These are phyloP conservation scores for Saxidomus purpurata DNA, from an alignment of 1,140 invertebrate species.

Conservation along the genomic window DNA sequence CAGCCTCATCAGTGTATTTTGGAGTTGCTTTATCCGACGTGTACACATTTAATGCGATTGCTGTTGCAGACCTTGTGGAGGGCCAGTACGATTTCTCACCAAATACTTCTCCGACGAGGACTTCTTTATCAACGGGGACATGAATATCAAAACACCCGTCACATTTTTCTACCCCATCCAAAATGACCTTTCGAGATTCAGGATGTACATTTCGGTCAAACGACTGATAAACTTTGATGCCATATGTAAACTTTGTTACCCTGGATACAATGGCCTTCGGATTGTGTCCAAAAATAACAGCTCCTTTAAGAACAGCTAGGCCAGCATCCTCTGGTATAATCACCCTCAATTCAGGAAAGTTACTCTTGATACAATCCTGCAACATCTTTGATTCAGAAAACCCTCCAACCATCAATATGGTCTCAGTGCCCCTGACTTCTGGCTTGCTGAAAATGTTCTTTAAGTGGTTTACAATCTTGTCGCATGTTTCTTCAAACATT, in stretches of 20 bases:
- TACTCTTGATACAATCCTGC: slow-evolving; percentile 56
- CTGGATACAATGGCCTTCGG: slow-evolving; percentile 66
- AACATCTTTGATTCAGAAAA: slow-evolving; percentile 72
- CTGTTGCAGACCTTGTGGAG: neutral
- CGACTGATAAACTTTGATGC: slow-evolving; percentile 33
- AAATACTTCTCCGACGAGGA: slow-evolving; percentile 12
- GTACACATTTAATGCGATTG: neutral
- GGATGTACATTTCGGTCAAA: slow-evolving; percentile 57
- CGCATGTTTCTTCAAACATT: slow-evolving; percentile 63
- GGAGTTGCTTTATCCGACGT: slow-evolving; percentile 22
- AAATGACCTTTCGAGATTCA: slow-evolving; percentile 20
- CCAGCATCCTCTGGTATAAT: slow-evolving; percentile 72
- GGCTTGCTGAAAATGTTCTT: slow-evolving; percentile 54
- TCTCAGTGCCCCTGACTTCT: neutral
- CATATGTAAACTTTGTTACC: slow-evolving; percentile 71
- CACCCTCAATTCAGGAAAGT: slow-evolving; percentile 63
- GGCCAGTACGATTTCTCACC: slow-evolving; percentile 12
- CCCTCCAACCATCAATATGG: slow-evolving; percentile 72
- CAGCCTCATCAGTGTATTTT: slow-evolving; percentile 46
- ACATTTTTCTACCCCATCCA: slow-evolving; percentile 58
- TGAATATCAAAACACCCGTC: slow-evolving; percentile 68
- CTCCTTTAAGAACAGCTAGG: slow-evolving; percentile 74
- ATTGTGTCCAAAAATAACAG: slow-evolving; percentile 75
- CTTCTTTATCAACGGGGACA: slow-evolving; percentile 55
- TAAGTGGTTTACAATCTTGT: slow-evolving; percentile 67